phyloP scores from a whole-genome alignment of 2,113 vertebrate genomes.

The Sciurus niger region DNA sequence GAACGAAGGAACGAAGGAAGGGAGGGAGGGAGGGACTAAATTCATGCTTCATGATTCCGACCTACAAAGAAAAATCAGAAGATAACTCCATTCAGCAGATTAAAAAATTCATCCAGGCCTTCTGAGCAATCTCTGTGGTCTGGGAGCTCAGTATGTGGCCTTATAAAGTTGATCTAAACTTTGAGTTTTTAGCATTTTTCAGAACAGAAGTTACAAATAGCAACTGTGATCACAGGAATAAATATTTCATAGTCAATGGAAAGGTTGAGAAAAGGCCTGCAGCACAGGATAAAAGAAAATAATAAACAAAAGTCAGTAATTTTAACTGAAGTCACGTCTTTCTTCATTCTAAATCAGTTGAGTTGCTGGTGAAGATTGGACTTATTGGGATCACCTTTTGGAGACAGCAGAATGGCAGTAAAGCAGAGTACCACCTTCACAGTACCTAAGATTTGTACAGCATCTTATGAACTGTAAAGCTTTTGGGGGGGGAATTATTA shows the following conservation, averaged over 20 bases:
- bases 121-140: background rate
- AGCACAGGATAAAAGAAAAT: constrained; percentile 2
- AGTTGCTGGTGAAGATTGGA: background rate
- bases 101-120: background rate
- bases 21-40: background rate
- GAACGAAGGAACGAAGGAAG: too few species aligned
- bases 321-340: constrained; percentile 3
- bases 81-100: background rate
- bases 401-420: background rate
- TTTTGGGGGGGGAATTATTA: too few species aligned
- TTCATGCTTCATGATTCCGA: background rate
- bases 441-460: background rate
- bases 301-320: background rate
- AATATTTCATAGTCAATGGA: background rate
- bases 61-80: constrained; percentile 14
- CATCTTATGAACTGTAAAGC: background rate
- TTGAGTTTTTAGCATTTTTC: constrained; percentile 60
- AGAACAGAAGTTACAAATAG: constrained; percentile 47
- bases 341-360: background rate
- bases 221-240: background rate
- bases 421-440: background rate
- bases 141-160: background rate
- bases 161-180: background rate
- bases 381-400: background rate
- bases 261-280: constrained; percentile 29